Base-by-base conservation (phyloP, 2,888 invertebrate genomes). In the Candidula unifasciata region DNA sequence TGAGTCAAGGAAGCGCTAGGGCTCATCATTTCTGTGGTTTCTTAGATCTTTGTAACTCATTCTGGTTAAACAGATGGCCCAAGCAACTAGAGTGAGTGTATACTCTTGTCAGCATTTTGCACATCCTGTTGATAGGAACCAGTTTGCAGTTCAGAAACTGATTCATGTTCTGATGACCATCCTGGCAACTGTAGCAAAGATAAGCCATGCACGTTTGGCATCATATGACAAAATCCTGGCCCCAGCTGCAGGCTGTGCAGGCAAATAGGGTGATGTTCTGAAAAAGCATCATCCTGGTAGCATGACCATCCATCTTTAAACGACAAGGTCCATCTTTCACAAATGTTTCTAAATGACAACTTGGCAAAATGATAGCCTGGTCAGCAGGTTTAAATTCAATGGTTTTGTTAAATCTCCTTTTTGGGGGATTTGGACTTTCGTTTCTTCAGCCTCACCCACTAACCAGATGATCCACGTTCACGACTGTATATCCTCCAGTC, bases 21-120 rank as follows among this genome's bases (percentile, higher is more conserved):
- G 97, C 96, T 82, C 95, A 99, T 96, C 94, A 97, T 97, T 95
- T 99, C 99, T 80, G 97, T 97, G 91, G 99, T 96, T 95, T 98
- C 98, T 99, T 90, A 71, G 94, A n/a, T n/a, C n/a, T n/a, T n/a
- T n/a, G n/a, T n/a, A n/a, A n/a, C n/a, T n/a, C n/a, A n/a, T n/a
- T n/a, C n/a, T n/a, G n/a, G n/a, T n/a, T n/a, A n/a, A n/a, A n/a
- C n/a, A n/a, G n/a, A n/a, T n/a, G n/a, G n/a, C n/a, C n/a, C 52
- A 44, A 60, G 30, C 76, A 69, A 69, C 85, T 81, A n/a, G 66
- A 35, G 5, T 44, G 35, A 33, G 57, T 60, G 64, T 77, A 81
- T 10, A 81, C 81, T 18, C 85, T n/a, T 81, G 44, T 81, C 24
- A 0, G n/a, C 64, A 16, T 27, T 35, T 27, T 77, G 1, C 44